These are phyloP conservation scores for Cardiocondyla obscurior DNA, from an alignment of 1,140 invertebrate genomes.

Conservation along the genomic window DNA sequence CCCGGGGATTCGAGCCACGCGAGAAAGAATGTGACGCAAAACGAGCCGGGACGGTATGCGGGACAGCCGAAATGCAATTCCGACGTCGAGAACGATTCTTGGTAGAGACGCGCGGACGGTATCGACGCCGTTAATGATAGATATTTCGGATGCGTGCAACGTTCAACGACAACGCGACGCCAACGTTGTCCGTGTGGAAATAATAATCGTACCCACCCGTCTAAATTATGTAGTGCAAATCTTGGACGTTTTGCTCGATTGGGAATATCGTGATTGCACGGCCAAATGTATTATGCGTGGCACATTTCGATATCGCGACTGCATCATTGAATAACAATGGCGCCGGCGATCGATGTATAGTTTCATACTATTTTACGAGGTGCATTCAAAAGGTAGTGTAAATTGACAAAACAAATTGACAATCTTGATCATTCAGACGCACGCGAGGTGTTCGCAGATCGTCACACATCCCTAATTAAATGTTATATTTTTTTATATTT, in stretches of 20 bases:
- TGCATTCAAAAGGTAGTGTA: background rate
- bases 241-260: background rate
- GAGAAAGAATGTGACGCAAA: background rate
- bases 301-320: background rate
- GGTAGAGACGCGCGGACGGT: background rate
- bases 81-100: background rate
- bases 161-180: background rate
- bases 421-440: background rate
- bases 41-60: too few species aligned
- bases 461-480: too few species aligned
- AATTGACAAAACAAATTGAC: background rate
- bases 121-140: background rate
- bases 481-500: too few species aligned
- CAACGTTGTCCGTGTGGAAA: background rate
- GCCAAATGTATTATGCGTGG: background rate
- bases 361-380: background rate
- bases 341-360: background rate
- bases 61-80: background rate
- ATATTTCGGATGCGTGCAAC: background rate
- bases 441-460: background rate
- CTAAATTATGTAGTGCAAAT: slow-evolving; percentile 21
- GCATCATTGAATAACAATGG: slow-evolving; percentile 9
- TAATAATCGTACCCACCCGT: background rate
- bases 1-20: background rate
- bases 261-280: slow-evolving; percentile 8